Evolutionary conservation across 2,888 invertebrate species (phyloP), one percentile per base, ranked within the genome.

Genomic region (Zygogramma bicolorata): DNA sequence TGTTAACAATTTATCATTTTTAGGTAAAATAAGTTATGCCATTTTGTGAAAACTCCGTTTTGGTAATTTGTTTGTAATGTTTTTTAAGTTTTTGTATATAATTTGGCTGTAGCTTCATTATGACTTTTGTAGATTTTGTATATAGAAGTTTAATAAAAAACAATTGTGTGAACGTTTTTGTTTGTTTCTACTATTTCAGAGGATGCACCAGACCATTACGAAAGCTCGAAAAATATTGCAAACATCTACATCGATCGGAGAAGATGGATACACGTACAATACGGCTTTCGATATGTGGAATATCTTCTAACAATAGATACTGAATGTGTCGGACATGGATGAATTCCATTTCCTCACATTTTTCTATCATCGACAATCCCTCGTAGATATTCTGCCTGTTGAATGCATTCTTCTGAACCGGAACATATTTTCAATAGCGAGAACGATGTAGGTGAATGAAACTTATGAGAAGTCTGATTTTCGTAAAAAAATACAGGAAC

Each of bases 81-180:
- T 66, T 74, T 74, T 68, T 60, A 66, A 29, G 18, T 65, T 66
- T 65, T 67, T 76, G 70, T 76, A 75, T 38, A 73, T 72, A 77
- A 65, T 71, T 77, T 25, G 60, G 63, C 46, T 69, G 27, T 61
- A 70, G 70, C 15, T 71, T 68, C n/a, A n/a, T 46, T 72, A 57
- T 46, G 38, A 68, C 67, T 71, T 66, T 49, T 73, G 69, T 74
- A 73, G 73, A 69, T 74, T 74, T 70, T 77, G 70, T 77, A 75
- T 74, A 78, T 70, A 76, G 71, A 75, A 69, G 68, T 74, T 76
- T 65, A 75, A 74, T 74, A 75, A 77, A 75, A n/a, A 76, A 65
- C 61, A 46, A 61, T 61, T 22, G 60, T 60, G 2, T 53, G 59
- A 40, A 25, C 65, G 31, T 59, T 62, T 68, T 20, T 65, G 59